phyloP scores from a whole-genome alignment of 2,797 vertebrate genomes.

The Trachops cirrhosus region DNA sequence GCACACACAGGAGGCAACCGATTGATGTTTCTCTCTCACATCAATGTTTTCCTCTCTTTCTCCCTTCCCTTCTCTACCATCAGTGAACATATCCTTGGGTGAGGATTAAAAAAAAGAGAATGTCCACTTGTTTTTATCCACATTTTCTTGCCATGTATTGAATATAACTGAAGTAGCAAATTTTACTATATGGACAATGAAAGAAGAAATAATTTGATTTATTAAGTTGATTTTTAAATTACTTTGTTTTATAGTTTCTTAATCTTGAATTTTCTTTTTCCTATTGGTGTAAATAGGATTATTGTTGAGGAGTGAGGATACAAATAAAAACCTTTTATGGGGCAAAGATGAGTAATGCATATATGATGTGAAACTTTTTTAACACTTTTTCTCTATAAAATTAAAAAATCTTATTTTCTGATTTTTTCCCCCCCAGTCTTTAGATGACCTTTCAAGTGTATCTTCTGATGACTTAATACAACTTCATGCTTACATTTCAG shows the following conservation, averaged over 20 bases:
- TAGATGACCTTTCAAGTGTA: conserved; percentile 95
- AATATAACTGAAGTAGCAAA: conserved; percentile 1
- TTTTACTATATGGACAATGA: not conserved
- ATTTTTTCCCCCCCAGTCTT: conserved; percentile 85
- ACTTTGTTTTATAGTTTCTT: not conserved
- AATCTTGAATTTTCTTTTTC: not conserved
- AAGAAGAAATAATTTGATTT: conserved; percentile 14
- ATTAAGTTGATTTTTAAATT: not conserved
- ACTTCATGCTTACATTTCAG: conserved; percentile 95
- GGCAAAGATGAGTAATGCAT: not conserved
- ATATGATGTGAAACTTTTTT: not conserved
- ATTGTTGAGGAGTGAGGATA: not conserved
- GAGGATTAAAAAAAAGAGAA: not conserved
- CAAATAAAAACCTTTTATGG: not conserved
- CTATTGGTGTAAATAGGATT: not conserved
- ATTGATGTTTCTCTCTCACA: not conserved
- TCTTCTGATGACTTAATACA: conserved; percentile 92
- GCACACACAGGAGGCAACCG: not conserved
- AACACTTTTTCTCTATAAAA: not conserved
- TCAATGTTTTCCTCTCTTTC: not conserved
- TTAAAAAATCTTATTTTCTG: conserved; percentile 56
- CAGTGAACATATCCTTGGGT: not conserved
- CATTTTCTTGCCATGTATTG: not conserved
- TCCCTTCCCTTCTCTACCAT: not conserved
- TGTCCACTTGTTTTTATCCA: not conserved